phyloP scores from a whole-genome alignment of 2,888 invertebrate species.

The Opisthograptis luteolata region DNA sequence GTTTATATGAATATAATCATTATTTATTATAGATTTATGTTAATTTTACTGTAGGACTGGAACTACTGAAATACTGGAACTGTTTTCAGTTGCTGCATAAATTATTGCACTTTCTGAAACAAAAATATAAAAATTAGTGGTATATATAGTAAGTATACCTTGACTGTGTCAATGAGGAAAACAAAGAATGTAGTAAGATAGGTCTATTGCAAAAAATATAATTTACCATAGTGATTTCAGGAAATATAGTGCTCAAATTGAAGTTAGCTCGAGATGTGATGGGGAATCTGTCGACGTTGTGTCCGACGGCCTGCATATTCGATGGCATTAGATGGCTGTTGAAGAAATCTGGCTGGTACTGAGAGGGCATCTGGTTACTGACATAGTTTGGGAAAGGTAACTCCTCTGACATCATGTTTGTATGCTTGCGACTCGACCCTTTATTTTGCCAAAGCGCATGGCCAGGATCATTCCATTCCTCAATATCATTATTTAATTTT shows the following conservation, averaged over 20 bases:
- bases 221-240: slow-evolving; percentile 89
- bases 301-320: slow-evolving; percentile 67
- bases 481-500: slow-evolving; percentile 65
- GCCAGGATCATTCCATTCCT: slow-evolving; percentile 72
- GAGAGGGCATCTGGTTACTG: slow-evolving; percentile 71
- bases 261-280: slow-evolving; percentile 87
- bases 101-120: slow-evolving; percentile 79
- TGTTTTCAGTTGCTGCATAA: slow-evolving; percentile 8
- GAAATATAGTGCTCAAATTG: slow-evolving; percentile 92
- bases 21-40: too few species aligned
- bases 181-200: too few species aligned
- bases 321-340: slow-evolving; percentile 73
- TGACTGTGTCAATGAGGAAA: too few species aligned
- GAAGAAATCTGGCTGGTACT: slow-evolving; percentile 75
- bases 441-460: slow-evolving; percentile 76
- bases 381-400: slow-evolving; percentile 72
- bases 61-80: not conserved
- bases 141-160: too few species aligned
- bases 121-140: slow-evolving; percentile 32
- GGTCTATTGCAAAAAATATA: not conserved
- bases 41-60: too few species aligned
- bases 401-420: slow-evolving; percentile 69
- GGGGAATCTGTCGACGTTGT: slow-evolving; percentile 69
- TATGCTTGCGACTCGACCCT: slow-evolving; percentile 60
- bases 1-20: too few species aligned